These are phyloP conservation scores for Eurytoma californica DNA, from an alignment of 2,888 invertebrate species.

Conservation along the genomic window DNA sequence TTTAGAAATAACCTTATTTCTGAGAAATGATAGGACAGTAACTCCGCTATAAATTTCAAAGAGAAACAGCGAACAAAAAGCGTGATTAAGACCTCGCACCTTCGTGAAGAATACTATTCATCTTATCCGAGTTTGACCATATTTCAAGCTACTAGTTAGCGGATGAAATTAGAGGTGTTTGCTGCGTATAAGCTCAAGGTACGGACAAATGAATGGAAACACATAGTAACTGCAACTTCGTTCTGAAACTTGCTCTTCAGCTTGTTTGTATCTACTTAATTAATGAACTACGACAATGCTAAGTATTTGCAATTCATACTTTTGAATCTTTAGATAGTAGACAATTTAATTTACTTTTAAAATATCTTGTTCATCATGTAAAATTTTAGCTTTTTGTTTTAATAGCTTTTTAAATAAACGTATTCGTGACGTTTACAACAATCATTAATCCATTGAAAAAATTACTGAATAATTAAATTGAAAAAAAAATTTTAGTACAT, in stretches of 20 bases:
- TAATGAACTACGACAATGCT: not conserved
- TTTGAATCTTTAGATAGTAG: too few relatives aligned
- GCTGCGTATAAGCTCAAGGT: not conserved
- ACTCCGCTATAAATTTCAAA: slow-evolving; percentile 15
- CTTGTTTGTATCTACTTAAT: not conserved
- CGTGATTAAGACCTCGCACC: slow-evolving; percentile 23
- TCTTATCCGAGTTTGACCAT: slow-evolving; percentile 15
- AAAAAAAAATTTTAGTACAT: too few relatives aligned
- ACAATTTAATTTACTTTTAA: too few relatives aligned
- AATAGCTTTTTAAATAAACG: not conserved
- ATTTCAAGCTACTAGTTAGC: slow-evolving; percentile 24
- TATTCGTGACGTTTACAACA: too few relatives aligned
- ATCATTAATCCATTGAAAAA: too few relatives aligned
- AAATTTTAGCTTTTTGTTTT: not conserved
- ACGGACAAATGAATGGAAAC: slow-evolving; percentile 15
- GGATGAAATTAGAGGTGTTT: slow-evolving; percentile 19
- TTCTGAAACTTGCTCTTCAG: not conserved
- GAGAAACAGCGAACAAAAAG: not conserved
- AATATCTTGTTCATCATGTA: too few relatives aligned
- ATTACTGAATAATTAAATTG: too few relatives aligned
- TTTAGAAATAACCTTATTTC: too few relatives aligned
- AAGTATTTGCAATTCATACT: not conserved
- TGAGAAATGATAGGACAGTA: too few relatives aligned
- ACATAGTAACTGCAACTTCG: not conserved
- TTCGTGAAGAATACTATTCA: slow-evolving; percentile 17